These are phyloP conservation scores for Carassius carassius DNA, from an alignment of 2,113 vertebrate species.

Conservation along the genomic window DNA sequence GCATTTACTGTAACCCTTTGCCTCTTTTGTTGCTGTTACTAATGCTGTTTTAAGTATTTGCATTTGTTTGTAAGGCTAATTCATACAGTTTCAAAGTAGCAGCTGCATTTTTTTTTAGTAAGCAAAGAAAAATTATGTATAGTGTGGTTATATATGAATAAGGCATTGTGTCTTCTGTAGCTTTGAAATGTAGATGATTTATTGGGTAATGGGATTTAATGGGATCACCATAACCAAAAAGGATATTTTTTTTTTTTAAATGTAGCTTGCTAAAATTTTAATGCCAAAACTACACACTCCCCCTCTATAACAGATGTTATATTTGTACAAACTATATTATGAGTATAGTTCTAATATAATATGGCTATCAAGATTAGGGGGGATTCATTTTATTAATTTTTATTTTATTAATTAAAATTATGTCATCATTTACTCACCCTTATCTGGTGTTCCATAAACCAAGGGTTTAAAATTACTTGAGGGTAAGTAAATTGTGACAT, in stretches of 20 bases:
- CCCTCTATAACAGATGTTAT: background rate
- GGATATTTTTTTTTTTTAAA: background rate
- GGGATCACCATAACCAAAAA: background rate
- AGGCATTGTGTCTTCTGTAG: background rate
- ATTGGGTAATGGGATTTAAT: background rate
- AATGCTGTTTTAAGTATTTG: slow-evolving; percentile 22
- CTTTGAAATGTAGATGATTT: slow-evolving; percentile 21
- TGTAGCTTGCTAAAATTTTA: background rate
- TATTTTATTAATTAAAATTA: background rate
- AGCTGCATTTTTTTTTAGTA: slow-evolving; percentile 16
- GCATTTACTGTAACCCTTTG: slow-evolving; percentile 19
- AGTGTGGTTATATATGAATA: background rate
- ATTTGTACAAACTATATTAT: background rate
- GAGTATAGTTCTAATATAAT: background rate
- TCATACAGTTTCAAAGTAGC: slow-evolving; percentile 45
- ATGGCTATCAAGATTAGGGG: background rate
- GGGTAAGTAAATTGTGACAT: background rate
- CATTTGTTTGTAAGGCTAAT: slow-evolving; percentile 45
- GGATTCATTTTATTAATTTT: background rate
- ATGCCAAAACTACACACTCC: background rate
- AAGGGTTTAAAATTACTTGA: background rate
- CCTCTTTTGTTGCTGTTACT: slow-evolving; percentile 45
- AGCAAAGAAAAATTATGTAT: background rate
- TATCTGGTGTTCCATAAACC: background rate
- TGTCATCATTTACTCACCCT: background rate